Evolutionary conservation across 2,797 vertebrate species (phyloP), one percentile per base, ranked within the genome.

Genomic region (Kryptolebias ocellatus): DNA sequence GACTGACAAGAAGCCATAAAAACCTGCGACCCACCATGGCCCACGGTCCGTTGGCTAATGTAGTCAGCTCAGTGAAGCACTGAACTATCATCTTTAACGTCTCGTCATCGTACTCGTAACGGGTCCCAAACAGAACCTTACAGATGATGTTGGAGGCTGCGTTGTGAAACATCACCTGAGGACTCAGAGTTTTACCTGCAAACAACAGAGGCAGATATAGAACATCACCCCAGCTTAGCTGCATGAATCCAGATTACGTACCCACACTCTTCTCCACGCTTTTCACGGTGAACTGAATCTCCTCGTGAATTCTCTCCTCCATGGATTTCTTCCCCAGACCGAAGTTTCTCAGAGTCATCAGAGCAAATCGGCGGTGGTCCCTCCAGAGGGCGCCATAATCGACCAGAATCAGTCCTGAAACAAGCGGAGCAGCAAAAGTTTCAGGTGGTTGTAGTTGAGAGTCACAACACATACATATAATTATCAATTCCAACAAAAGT

Each of bases 81-180:
- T 27, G 18, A 74, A 94, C 18, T 17, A 92, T 76, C 6, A 60
- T 17, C 70, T 80, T 86, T 52, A 93, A 88, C 59, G 66, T 76
- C 8, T 87, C 31, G 0, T 92, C 83, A 0, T 89, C 70, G 3
- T 93, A 90, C 8, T 93, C 79, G 5, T 65, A 93, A 39, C 92
- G 92, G 2, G 2, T 83, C 3, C 86, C 92, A 28, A 90, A 93
- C 70, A 94, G 79, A 60, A 94, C 87, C 64, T 90, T 83, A 57
- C 89, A 93, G 78, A 93, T 92, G 50, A 94, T 91, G 74, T 94
- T 94, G 58, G 90, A 94, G 4, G 91, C 53, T 3, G 86, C 84
- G 8, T 92, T 92, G 34, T 94, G 92, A 74, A 94, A 93, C 79
- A 94, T 74, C n/a, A 80, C 46, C 55, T 86, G 74, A 53, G 93